phyloP scores from a whole-genome alignment of 2,888 invertebrate genomes.

The Nomada flava region DNA sequence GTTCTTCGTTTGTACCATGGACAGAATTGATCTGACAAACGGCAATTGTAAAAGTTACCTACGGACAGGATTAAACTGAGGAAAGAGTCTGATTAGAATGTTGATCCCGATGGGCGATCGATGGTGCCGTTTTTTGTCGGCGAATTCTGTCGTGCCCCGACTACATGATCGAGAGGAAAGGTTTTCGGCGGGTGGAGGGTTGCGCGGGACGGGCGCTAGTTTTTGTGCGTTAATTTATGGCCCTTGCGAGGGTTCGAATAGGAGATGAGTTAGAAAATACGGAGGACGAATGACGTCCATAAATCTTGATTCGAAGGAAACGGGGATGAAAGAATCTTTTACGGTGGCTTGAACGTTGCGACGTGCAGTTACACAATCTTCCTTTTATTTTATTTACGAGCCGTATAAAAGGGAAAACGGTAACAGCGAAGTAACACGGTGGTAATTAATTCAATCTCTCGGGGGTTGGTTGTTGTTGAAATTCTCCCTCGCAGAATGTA shows the following conservation, averaged over 20 bases:
- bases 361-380: no score
- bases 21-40: background rate
- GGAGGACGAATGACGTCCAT: constrained; percentile 1
- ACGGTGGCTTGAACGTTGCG: no score
- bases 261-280: constrained; percentile 1
- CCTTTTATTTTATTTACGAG: no score
- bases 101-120: constrained; percentile 44
- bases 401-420: no score
- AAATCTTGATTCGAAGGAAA: background rate
- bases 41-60: background rate
- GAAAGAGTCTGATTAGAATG: constrained; percentile 37
- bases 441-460: constrained; percentile 4
- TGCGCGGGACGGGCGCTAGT: background rate
- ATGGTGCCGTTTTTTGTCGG: constrained; percentile 20
- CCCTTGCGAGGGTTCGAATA: constrained; percentile 6
- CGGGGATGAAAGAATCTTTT: background rate
- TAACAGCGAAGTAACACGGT: background rate
- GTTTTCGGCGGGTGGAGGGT: background rate
- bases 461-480: background rate
- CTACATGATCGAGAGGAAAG: background rate
- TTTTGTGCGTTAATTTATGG: constrained; percentile 34
- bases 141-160: constrained; percentile 20
- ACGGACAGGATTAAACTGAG: constrained; percentile 2
- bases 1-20: background rate
- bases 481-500: background rate